A percentile compares a stretch with the other conserved stretches of the same genome.
These are phyloP conservation scores for Leptatherina wallacei DNA, from an alignment of 2,797 vertebrate species.

Conservation along the genomic window DNA sequence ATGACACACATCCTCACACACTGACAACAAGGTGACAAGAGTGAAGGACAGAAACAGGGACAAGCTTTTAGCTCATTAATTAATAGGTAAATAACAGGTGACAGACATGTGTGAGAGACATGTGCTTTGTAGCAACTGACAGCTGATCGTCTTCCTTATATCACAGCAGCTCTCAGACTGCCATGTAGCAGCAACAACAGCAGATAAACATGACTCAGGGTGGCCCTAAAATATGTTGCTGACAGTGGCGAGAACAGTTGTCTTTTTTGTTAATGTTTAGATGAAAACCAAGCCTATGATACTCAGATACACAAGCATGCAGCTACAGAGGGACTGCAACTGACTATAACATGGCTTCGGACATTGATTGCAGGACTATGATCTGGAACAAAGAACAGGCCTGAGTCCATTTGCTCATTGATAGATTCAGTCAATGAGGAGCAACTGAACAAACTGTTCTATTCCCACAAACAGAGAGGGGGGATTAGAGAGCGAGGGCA, in stretches of 20 bases:
- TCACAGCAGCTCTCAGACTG: constrained; percentile 7
- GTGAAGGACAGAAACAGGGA: constrained; percentile 31
- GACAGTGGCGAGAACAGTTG: background rate
- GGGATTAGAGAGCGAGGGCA: background rate
- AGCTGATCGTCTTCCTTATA: constrained; percentile 40
- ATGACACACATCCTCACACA: constrained; percentile 20
- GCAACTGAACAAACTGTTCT: constrained; percentile 67
- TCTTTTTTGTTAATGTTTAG: constrained; percentile 23
- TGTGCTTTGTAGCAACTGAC: constrained; percentile 21
- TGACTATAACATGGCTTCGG: constrained; percentile 15
- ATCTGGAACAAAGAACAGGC: constrained; percentile 34
- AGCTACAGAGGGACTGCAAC: background rate
- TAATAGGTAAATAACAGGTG: constrained; percentile 42
- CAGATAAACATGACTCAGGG: constrained; percentile 17
- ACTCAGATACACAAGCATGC: background rate
- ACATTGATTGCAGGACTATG: constrained; percentile 14
- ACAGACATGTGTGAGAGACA: constrained; percentile 1
- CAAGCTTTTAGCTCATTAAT: constrained; percentile 11
- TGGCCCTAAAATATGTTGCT: background rate
- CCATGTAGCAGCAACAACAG: background rate
- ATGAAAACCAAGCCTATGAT: constrained; percentile 34
- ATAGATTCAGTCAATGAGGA: constrained; percentile 61
- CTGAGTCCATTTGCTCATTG: constrained; percentile 63
- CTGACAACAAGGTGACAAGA: constrained; percentile 28
- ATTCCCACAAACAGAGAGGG: constrained; percentile 50